phyloP scores from a whole-genome alignment of 1,140 invertebrate species.

The Scaptodrosophila lebanonensis region DNA sequence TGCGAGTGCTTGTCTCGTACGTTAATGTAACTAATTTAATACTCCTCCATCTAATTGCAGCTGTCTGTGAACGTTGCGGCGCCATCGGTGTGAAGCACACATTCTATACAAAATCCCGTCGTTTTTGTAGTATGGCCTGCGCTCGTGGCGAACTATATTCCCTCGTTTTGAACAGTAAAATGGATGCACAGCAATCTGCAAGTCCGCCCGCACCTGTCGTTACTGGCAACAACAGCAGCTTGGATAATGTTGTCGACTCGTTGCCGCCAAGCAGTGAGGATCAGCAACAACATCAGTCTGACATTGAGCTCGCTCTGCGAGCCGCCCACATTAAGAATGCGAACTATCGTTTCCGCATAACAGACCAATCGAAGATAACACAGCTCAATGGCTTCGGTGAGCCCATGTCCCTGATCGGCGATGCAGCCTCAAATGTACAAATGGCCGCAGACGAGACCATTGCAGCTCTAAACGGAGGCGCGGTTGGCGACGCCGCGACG shows the following conservation, averaged over 20 bases:
- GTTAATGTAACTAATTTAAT: background rate
- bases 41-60: conserved; percentile 76
- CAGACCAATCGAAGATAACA: conserved; percentile 73
- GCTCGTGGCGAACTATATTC: conserved; percentile 80
- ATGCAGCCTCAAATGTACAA: conserved; percentile 57
- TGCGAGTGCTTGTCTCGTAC: background rate
- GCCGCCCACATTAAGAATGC: conserved; percentile 72
- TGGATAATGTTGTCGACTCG: background rate
- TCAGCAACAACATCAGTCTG: conserved; percentile 46
- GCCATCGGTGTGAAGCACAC: conserved; percentile 92
- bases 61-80: conserved; percentile 92
- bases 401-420: conserved; percentile 56
- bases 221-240: conserved; percentile 27
- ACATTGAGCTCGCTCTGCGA: conserved; percentile 66
- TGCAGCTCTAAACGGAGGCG: conserved; percentile 52
- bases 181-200: conserved; percentile 46
- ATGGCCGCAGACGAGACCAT: conserved; percentile 61
- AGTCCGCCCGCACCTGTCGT: conserved; percentile 38
- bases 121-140: conserved; percentile 88
- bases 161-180: conserved; percentile 73
- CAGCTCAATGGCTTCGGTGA: conserved; percentile 73
- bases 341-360: conserved; percentile 75
- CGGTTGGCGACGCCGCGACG: conserved; percentile 51
- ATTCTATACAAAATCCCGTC: conserved; percentile 90
- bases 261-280: conserved; percentile 10